phyloP scores from a whole-genome alignment of 2,888 invertebrate genomes.

The Ophion slaviceki region DNA sequence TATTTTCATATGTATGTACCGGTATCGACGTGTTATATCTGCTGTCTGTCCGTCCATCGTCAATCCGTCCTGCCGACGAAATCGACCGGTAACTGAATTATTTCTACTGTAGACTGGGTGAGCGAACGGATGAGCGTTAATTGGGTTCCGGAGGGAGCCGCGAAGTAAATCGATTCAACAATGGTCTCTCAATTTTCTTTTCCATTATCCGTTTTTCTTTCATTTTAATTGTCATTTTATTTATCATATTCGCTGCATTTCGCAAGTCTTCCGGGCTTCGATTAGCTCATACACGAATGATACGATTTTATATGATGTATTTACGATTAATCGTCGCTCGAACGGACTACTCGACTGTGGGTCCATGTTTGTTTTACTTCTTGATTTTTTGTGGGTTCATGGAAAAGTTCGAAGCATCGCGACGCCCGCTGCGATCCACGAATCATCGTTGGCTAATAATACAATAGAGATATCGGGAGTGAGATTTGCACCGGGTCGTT shows the following conservation, averaged over 20 bases:
- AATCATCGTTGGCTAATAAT: constrained; percentile 18
- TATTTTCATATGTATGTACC: constrained; percentile 29
- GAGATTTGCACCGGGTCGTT: constrained; percentile 5
- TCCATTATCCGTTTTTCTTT: constrained; percentile 4
- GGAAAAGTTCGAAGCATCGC: constrained; percentile 42
- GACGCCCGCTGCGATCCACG: constrained; percentile 36
- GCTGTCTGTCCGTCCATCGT: constrained; percentile 47
- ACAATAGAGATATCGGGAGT: constrained; percentile 9
- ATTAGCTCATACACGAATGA: constrained; percentile 29
- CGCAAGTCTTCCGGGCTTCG: constrained; percentile 44
- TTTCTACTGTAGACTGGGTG: constrained; percentile 60
- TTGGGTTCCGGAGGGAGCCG: constrained; percentile 67
- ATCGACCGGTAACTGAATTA: constrained; percentile 66
- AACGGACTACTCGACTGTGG: constrained; percentile 60
- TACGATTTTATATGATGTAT: constrained; percentile 28
- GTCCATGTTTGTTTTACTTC: constrained; percentile 24
- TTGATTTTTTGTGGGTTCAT: constrained; percentile 20
- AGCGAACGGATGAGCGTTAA: constrained; percentile 66
- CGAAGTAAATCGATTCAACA: constrained; percentile 62
- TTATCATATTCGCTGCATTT: constrained; percentile 36
- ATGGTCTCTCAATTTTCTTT: constrained; percentile 16
- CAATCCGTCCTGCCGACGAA: constrained; percentile 79
- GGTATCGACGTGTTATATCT: constrained; percentile 37
- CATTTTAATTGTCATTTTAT: constrained; percentile 29
- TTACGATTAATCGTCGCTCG: constrained; percentile 49